Evolutionary conservation across 2,888 invertebrate genomes (phyloP).

Genomic region (Ditula angustiorana): DNA sequence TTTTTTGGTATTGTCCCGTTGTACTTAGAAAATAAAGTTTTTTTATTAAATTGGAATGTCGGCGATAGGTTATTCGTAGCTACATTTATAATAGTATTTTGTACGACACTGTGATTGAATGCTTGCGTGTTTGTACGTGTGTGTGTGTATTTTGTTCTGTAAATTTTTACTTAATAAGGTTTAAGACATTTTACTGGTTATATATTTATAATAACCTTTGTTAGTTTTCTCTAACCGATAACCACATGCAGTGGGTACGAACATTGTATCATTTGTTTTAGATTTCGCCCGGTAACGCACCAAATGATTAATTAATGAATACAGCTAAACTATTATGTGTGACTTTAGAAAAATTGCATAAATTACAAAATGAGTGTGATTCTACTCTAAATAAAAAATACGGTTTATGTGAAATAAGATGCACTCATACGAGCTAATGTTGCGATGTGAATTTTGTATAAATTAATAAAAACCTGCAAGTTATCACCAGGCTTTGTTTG

Average conservation of each 20-base stretch:
- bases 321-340: slow-evolving; percentile 41
- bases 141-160: slow-evolving; percentile 51
- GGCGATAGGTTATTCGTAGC: slow-evolving; percentile 13
- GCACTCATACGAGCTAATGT: slow-evolving; percentile 53
- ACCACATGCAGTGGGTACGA: slow-evolving; percentile 5
- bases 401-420: slow-evolving; percentile 60
- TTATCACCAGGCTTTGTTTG: slow-evolving; percentile 38
- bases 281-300: slow-evolving; percentile 1
- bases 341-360: slow-evolving; percentile 59
- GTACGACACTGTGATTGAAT: slow-evolving; percentile 52
- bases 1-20: background rate
- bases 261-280: slow-evolving; percentile 9
- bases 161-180: slow-evolving; percentile 72
- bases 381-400: slow-evolving; percentile 63
- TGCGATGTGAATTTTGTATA: slow-evolving; percentile 66
- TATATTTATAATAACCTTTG: slow-evolving; percentile 23
- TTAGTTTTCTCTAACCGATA: slow-evolving; percentile 11
- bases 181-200: slow-evolving; percentile 48
- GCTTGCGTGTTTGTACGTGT: slow-evolving; percentile 41
- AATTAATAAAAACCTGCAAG: slow-evolving; percentile 61
- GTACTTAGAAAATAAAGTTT: background rate
- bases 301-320: slow-evolving; percentile 9
- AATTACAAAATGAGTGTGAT: slow-evolving; percentile 60
- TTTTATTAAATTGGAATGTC: slow-evolving; percentile 10
- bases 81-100: slow-evolving; percentile 39